These are phyloP conservation scores for Physocephala rufipes DNA, from an alignment of 2,888 invertebrate species.

Conservation along the genomic window DNA sequence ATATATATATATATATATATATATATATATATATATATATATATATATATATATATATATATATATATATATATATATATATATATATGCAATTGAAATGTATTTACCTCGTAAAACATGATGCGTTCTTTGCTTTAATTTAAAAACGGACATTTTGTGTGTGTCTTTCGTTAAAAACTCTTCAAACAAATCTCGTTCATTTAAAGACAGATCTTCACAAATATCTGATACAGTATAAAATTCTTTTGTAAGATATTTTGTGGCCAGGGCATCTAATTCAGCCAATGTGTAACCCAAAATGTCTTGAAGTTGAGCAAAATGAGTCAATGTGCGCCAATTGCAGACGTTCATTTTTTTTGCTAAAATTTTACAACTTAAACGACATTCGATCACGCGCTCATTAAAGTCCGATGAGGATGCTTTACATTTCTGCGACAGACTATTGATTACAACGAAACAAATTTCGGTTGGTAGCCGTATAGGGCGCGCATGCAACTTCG, in stretches of 20 bases:
- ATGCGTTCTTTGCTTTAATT: constrained; percentile 83
- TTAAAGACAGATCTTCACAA: constrained; percentile 70
- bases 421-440: constrained; percentile 88
- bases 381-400: constrained; percentile 92
- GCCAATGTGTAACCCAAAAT: constrained; percentile 71
- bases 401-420: constrained; percentile 93
- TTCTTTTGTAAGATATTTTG: constrained; percentile 71
- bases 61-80: not conserved
- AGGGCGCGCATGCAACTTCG: constrained; percentile 76
- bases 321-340: constrained; percentile 73
- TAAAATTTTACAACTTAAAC: constrained; percentile 84
- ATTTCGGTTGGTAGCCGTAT: constrained; percentile 84
- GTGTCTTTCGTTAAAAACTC: constrained; percentile 75
- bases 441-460: constrained; percentile 93
- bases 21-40: not conserved
- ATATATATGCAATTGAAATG: not conserved
- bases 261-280: constrained; percentile 77
- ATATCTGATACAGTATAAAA: constrained; percentile 78
- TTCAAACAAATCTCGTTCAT: constrained; percentile 71
- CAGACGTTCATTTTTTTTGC: constrained; percentile 71
- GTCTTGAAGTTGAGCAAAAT: constrained; percentile 80
- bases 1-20: not conserved
- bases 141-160: constrained; percentile 72
- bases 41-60: not conserved
- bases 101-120: constrained; percentile 84